Conservation (phyloP, 2,113 vertebrate species). For the Hypanus sabinus region DNA sequence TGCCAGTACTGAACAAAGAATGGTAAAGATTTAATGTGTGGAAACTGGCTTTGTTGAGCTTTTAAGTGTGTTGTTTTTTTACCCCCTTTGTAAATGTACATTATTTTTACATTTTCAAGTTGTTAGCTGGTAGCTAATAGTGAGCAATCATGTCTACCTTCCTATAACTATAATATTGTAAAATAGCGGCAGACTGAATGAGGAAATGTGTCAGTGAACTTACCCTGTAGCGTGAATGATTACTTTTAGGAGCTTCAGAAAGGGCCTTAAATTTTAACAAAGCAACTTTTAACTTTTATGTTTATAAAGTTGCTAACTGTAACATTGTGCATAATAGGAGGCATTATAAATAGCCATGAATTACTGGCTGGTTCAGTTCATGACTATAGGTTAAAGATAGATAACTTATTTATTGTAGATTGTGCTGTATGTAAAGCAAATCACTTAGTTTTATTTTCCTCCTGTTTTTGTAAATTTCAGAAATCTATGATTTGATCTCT, state of each 20-base stretch:
- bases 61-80: background rate
- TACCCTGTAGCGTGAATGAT: background rate
- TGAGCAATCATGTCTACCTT: background rate
- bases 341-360: background rate
- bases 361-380: slow-evolving; percentile 37
- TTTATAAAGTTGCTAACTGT: background rate
- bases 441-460: background rate
- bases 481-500: background rate
- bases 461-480: slow-evolving; percentile 7
- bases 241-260: background rate
- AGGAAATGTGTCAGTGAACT: background rate
- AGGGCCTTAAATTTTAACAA: slow-evolving; percentile 18
- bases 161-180: background rate
- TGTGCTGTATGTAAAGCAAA: slow-evolving; percentile 19
- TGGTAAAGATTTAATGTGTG: background rate
- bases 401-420: slow-evolving; percentile 15
- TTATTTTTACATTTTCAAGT: background rate
- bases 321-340: background rate
- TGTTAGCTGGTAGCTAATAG: background rate
- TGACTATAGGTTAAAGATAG: background rate
- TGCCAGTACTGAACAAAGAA: background rate
- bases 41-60: background rate
- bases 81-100: background rate
- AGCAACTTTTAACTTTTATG: background rate
- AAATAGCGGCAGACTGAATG: background rate